Percentiles rank a stretch among this genome's conserved stretches.
Conservation (phyloP, 2,797 vertebrate genomes). For the Limnodromus scolopaceus region DNA sequence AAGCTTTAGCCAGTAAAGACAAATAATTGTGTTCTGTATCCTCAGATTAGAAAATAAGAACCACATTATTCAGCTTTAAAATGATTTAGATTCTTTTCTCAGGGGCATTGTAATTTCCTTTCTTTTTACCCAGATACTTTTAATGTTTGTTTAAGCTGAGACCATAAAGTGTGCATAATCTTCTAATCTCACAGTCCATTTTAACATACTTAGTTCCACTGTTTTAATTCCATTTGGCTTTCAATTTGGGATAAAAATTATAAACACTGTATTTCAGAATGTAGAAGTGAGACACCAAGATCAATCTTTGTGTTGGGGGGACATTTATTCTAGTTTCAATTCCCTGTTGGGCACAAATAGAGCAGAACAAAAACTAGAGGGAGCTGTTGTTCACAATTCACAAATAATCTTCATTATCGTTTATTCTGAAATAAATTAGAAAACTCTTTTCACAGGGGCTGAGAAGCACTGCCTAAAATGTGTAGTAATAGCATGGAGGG, state of each 20-base stretch:
- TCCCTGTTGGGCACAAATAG: neutral
- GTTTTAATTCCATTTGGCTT: neutral
- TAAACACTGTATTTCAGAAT: neutral
- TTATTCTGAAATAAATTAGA: neutral
- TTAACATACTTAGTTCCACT: neutral
- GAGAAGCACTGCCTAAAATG: neutral
- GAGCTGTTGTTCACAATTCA: conserved; percentile 23
- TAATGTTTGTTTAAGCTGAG: neutral
- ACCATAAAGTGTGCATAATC: neutral
- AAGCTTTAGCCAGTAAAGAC: neutral
- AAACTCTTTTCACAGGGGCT: neutral
- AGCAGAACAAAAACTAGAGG: conserved; percentile 9
- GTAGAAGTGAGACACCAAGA: neutral
- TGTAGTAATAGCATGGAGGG: neutral
- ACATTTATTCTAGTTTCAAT: neutral
- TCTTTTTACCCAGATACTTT: conserved; percentile 20
- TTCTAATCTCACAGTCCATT: conserved; percentile 23
- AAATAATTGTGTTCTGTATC: neutral
- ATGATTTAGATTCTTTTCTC: neutral
- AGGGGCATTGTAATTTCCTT: neutral
- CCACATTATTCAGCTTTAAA: neutral
- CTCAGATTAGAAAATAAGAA: neutral
- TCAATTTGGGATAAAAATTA: neutral
- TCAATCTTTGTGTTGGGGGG: neutral
- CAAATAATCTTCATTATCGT: neutral